Evolutionary conservation across 2,888 invertebrate species (phyloP).

Genomic region (Rhingia campestris): DNA sequence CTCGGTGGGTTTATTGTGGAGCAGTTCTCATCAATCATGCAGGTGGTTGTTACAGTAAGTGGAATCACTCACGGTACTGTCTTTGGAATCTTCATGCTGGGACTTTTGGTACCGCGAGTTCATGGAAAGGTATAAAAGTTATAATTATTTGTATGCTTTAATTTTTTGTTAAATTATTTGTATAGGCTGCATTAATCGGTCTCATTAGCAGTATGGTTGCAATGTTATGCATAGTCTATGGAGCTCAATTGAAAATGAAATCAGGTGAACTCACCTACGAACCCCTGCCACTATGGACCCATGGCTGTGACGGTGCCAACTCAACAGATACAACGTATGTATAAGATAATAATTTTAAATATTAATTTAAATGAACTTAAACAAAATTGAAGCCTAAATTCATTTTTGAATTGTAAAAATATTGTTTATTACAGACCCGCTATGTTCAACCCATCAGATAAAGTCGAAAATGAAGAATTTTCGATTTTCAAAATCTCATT

Average conservation of each 20-base stretch:
- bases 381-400: not conserved
- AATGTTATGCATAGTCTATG: conserved; percentile 45
- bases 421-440: conserved; percentile 1
- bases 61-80: conserved; percentile 84
- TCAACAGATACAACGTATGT: conserved; percentile 5
- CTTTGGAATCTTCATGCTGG: conserved; percentile 86
- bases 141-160: not conserved
- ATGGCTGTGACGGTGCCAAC: conserved; percentile 42
- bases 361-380: conserved; percentile 2
- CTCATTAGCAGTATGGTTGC: conserved; percentile 29
- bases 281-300: conserved; percentile 33
- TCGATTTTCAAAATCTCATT: conserved; percentile 83
- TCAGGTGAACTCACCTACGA: conserved; percentile 42
- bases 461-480: conserved; percentile 69
- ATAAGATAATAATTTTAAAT: not conserved
- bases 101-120: conserved; percentile 86
- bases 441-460: not conserved
- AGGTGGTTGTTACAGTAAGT: conserved; percentile 80
- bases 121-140: conserved; percentile 78
- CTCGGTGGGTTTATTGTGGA: conserved; percentile 81
- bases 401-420: not conserved
- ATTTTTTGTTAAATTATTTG: not conserved
- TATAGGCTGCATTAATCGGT: conserved; percentile 54
- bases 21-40: conserved; percentile 82
- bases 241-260: conserved; percentile 75